Percentiles rank a stretch among this genome's conserved stretches.
Evolutionary conservation across 2,797 vertebrate species (phyloP).

Genomic region (Threskiornis aethiopicus): DNA sequence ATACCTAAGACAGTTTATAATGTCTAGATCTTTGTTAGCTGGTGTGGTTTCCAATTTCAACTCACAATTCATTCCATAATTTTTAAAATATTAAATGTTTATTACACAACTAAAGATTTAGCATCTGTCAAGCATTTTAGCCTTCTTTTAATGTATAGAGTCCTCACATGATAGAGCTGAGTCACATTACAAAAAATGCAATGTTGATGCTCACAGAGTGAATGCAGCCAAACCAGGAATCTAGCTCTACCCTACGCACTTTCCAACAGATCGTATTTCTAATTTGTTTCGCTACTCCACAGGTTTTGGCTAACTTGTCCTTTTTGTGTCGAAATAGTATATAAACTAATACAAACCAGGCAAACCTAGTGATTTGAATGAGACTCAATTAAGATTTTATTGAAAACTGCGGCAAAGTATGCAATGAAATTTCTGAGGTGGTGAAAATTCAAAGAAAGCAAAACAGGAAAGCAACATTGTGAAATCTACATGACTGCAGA

Average conservation of each 20-base stretch:
- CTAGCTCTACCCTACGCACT: rapidly evolving
- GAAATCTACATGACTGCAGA: neutral
- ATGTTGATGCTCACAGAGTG: neutral
- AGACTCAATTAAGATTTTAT: neutral
- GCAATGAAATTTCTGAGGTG: neutral
- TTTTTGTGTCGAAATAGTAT: neutral
- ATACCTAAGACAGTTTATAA: neutral
- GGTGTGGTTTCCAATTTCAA: neutral
- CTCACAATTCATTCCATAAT: neutral
- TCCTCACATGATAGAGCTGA: neutral
- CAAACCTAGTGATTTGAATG: neutral
- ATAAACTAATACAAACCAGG: neutral
- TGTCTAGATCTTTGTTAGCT: neutral
- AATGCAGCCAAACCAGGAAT: neutral
- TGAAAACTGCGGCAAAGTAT: neutral
- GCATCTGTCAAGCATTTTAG: neutral
- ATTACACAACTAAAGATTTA: neutral
- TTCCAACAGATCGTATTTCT: neutral
- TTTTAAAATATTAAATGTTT: neutral
- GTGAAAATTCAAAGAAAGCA: neutral
- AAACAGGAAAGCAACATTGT: neutral
- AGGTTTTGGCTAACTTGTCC: neutral
- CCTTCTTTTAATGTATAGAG: neutral
- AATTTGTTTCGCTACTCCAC: neutral
- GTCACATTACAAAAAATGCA: neutral